phyloP scores from a whole-genome alignment of 2,113 vertebrate genomes.

The Elgaria multicarinata region DNA sequence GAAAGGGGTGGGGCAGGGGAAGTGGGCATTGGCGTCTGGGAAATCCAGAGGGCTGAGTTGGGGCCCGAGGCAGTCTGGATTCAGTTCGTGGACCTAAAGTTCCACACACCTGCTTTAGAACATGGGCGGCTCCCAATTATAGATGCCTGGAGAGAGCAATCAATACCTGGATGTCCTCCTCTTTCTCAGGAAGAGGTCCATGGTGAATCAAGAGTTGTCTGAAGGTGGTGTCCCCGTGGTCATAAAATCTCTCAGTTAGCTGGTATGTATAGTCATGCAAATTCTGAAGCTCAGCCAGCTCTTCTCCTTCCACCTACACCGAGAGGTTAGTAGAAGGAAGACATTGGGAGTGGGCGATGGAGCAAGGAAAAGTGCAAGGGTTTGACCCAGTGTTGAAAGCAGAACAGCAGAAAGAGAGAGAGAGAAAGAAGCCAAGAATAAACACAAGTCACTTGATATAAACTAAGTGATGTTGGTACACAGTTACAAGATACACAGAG shows the following conservation, averaged over 20 bases:
- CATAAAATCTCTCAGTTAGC: slow-evolving; percentile 85
- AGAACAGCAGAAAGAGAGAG: background rate
- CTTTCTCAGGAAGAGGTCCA: slow-evolving; percentile 82
- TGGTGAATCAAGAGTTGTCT: slow-evolving; percentile 82
- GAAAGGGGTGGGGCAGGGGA: too few species aligned
- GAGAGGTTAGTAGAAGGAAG: background rate
- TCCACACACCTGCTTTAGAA: too few species aligned
- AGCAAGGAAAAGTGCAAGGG: background rate
- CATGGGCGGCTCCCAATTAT: background rate
- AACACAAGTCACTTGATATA: background rate
- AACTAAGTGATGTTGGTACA: background rate
- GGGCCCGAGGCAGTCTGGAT: too few species aligned
- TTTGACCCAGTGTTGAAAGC: background rate
- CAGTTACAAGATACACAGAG: too few species aligned
- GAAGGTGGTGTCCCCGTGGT: slow-evolving; percentile 75
- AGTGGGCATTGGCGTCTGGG: too few species aligned
- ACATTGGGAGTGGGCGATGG: background rate
- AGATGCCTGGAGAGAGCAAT: background rate
- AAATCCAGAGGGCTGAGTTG: too few species aligned
- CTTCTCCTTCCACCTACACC: slow-evolving; percentile 79
- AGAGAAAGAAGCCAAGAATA: background rate
- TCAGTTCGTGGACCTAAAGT: too few species aligned
- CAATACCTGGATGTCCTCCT: slow-evolving; percentile 87
- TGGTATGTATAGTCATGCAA: slow-evolving; percentile 88
- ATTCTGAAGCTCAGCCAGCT: slow-evolving; percentile 81